These are phyloP conservation scores for Bellardia pandia DNA, from an alignment of 2,888 invertebrate species.

Conservation along the genomic window DNA sequence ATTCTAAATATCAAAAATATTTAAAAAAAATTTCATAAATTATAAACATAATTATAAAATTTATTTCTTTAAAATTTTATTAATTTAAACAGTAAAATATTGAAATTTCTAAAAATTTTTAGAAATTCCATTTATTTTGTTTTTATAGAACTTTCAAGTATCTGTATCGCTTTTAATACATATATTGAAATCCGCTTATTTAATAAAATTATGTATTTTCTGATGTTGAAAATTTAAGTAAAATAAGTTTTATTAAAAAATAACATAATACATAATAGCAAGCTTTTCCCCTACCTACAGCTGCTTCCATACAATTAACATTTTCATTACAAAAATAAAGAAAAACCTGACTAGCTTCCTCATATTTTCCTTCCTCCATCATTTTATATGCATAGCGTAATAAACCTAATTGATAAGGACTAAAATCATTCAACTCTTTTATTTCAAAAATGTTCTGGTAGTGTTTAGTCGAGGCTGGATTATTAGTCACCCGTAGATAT, in stretches of 20 bases:
- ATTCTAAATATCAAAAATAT: no score
- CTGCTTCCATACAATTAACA: slow-evolving; percentile 48
- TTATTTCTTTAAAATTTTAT: no score
- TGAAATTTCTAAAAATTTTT: no score
- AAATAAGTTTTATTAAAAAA: no score
- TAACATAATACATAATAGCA: slow-evolving; percentile 73
- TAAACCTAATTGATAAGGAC: slow-evolving; percentile 72
- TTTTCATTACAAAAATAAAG: slow-evolving; percentile 29
- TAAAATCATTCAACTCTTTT: slow-evolving; percentile 17
- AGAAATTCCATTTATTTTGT: no score
- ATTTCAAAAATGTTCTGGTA: slow-evolving; percentile 72
- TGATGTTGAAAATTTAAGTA: no score
- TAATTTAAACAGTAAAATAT: no score
- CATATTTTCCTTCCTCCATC: slow-evolving; percentile 55
- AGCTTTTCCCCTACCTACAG: slow-evolving; percentile 69
- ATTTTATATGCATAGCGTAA: slow-evolving; percentile 76
- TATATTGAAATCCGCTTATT: neutral
- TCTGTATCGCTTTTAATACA: neutral
- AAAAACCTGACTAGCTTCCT: slow-evolving; percentile 66
- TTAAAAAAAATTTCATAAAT: no score
- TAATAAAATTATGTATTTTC: no score
- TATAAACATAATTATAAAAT: no score
- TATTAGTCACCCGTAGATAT: slow-evolving; percentile 67
- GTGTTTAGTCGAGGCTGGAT: slow-evolving; percentile 68
- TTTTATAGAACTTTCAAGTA: no score